Conservation (phyloP, 2,797 vertebrate genomes). For the Perodicticus potto region DNA sequence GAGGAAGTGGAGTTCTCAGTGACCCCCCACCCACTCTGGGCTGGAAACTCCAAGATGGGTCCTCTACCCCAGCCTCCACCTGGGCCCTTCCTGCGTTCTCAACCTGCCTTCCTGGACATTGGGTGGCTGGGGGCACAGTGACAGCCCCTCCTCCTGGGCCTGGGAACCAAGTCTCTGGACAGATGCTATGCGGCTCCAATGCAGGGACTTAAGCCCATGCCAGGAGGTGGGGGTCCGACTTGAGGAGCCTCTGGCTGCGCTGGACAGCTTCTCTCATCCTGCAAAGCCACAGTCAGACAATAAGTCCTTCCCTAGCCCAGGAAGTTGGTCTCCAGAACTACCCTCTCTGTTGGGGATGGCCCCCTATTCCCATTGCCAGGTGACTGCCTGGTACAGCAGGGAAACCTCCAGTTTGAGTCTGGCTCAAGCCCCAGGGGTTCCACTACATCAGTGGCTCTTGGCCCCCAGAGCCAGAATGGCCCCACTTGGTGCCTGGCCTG, state of each 20-base stretch:
- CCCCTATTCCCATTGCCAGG: conserved; percentile 63
- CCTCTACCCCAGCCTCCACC: background rate
- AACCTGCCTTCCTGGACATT: background rate
- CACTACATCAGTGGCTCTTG: background rate
- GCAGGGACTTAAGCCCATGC: too few species aligned
- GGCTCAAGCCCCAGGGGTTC: background rate
- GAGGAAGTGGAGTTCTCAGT: background rate
- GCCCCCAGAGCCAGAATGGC: background rate
- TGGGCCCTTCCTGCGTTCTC: too few species aligned
- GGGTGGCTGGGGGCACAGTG: accelerated
- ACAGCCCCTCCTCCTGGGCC: background rate
- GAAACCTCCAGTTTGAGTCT: background rate
- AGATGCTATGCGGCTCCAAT: accelerated
- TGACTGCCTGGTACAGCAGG: conserved; percentile 17
- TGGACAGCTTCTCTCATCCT: accelerated
- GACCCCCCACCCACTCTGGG: background rate
- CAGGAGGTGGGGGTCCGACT: accelerated
- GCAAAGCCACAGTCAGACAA: background rate
- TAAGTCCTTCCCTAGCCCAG: background rate
- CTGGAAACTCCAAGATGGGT: background rate
- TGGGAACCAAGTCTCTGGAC: background rate
- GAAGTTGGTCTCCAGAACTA: conserved; percentile 33
- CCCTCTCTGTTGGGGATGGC: accelerated
- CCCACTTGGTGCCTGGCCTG: accelerated
- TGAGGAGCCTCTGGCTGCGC: background rate